Evolutionary conservation across 2,888 invertebrate genomes (phyloP).

Genomic region (Eilema griseolum): DNA sequence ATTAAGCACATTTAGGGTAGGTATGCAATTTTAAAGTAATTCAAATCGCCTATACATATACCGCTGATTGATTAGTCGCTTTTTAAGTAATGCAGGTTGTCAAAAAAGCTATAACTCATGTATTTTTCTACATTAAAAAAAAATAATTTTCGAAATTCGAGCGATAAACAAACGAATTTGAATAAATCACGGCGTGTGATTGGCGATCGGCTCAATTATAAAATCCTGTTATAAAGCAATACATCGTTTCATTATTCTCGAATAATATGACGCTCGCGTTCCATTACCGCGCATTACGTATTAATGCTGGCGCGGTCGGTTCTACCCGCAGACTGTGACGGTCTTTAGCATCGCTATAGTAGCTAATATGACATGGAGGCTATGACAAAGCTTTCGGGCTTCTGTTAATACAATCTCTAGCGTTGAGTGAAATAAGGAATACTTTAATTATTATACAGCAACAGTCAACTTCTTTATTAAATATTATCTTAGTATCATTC

Average conservation of each 20-base stretch:
- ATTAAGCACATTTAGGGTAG: neutral
- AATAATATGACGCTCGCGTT: constrained; percentile 53
- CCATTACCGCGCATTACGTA: constrained; percentile 77
- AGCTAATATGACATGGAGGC: constrained; percentile 33
- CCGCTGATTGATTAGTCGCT: neutral
- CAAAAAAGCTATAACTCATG: neutral
- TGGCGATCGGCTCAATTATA: constrained; percentile 43
- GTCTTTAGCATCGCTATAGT: constrained; percentile 35
- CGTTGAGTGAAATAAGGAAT: neutral
- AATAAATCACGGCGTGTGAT: constrained; percentile 22
- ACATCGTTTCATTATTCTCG: constrained; percentile 47
- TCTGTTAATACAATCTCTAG: neutral
- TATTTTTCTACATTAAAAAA: neutral
- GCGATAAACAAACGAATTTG: constrained; percentile 21
- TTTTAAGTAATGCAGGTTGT: neutral
- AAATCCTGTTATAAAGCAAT: constrained; percentile 44
- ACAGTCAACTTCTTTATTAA: no score
- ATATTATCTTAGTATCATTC: no score
- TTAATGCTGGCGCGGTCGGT: constrained; percentile 60
- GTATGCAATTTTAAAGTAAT: neutral
- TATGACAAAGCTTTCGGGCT: constrained; percentile 32
- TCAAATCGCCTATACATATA: neutral
- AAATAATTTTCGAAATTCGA: neutral
- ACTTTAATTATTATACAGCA: neutral
- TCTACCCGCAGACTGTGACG: constrained; percentile 50